phyloP scores from a whole-genome alignment of 2,888 invertebrate species.

The Melinopterus prodromus region DNA sequence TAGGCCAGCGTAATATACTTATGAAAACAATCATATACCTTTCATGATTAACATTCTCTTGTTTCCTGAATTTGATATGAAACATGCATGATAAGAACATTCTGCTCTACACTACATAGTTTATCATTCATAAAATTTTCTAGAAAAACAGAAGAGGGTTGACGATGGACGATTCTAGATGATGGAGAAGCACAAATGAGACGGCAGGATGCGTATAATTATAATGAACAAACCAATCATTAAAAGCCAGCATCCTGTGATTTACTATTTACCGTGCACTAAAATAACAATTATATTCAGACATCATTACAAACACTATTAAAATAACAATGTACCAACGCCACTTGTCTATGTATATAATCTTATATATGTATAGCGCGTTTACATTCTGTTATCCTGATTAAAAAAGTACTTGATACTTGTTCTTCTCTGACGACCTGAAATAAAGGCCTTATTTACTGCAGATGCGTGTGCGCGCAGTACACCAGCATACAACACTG shows the following conservation, averaged over 20 bases:
- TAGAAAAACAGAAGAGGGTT: too few species aligned
- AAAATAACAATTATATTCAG: background rate
- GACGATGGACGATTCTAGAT: too few species aligned
- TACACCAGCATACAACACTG: background rate
- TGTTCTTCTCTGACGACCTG: background rate
- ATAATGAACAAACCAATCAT: background rate
- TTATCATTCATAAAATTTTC: too few species aligned
- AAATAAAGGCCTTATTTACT: background rate
- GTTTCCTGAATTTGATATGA: too few species aligned
- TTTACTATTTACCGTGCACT: background rate
- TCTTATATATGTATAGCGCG: background rate
- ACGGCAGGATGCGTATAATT: background rate
- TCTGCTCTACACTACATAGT: too few species aligned
- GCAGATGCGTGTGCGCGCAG: background rate
- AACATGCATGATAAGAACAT: too few species aligned
- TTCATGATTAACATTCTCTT: too few species aligned
- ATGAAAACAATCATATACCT: too few species aligned
- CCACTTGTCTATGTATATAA: background rate
- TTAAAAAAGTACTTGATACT: background rate
- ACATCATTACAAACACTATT: background rate
- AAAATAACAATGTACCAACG: background rate
- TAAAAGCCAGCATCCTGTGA: background rate
- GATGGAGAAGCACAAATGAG: too few species aligned
- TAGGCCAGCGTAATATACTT: too few species aligned
- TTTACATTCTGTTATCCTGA: background rate